A percentile compares a stretch with the other conserved stretches of the same genome.
These are phyloP conservation scores for Circaetus gallicus DNA, from an alignment of 2,113 vertebrate species.

Conservation along the genomic window DNA sequence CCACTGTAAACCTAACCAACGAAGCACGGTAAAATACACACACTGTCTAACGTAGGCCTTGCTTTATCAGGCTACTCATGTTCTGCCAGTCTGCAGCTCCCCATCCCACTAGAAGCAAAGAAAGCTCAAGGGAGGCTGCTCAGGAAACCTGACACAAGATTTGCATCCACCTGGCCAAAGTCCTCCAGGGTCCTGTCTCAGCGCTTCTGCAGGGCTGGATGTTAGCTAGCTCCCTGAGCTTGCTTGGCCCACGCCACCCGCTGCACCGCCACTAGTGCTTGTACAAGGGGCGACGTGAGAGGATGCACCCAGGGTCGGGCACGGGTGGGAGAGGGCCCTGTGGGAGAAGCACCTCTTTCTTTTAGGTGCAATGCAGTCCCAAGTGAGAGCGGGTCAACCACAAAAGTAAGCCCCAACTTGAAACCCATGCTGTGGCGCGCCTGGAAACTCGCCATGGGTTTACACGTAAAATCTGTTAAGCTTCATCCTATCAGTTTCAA, in stretches of 20 bases:
- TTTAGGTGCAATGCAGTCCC: background rate
- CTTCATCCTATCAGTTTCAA: background rate
- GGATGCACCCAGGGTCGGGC: background rate
- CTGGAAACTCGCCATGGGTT: background rate
- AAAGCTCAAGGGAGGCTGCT: background rate
- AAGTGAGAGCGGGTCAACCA: background rate
- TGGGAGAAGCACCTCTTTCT: background rate
- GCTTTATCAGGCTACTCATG: background rate
- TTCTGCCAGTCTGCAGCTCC: background rate
- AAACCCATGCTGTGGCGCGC: accelerated
- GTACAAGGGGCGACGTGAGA: background rate
- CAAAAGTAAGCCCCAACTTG: background rate
- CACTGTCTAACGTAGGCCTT: accelerated
- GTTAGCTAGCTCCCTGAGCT: background rate
- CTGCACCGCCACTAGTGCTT: accelerated
- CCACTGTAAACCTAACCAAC: background rate
- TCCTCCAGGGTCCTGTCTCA: background rate
- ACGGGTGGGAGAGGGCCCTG: background rate
- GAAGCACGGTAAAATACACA: background rate
- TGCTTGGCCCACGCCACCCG: background rate
- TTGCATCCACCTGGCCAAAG: background rate
- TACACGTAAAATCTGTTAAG: background rate
- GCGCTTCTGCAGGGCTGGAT: background rate
- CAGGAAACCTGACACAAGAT: background rate
- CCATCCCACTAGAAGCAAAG: background rate